Evolutionary conservation across 2,113 vertebrate genomes (phyloP), one percentile per base, ranked within the genome.

Genomic region (Megaptera novaeangliae): DNA sequence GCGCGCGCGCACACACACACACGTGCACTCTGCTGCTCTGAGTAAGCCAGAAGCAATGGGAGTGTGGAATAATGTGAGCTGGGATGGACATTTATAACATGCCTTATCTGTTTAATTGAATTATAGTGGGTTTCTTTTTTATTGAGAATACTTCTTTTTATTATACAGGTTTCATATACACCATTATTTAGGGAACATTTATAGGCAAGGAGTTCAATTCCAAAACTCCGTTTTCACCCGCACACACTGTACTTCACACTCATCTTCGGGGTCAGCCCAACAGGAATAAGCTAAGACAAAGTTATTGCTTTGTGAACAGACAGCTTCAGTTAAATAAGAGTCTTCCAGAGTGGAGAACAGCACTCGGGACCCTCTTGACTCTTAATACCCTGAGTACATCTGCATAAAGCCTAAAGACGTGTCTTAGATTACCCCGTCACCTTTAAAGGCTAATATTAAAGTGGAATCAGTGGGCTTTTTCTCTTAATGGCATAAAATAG

Each of bases 101-200:
- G 23, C 36, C 46, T 68, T 57, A 46, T 46, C 41, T 57, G 74
- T 80, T 63, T 95, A 69, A n/a, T 55, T 96, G 87, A 86, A 89
- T 91, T 75, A 52, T 36, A 66, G 11, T 25, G 87, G 15, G 52
- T 52, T 52, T 52, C 52, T 52, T 52, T 44, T 98, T 98, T 99
- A 98, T 97, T 85, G 98, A 98, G 98, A 98, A 98, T 99, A 98
- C 97, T 98, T 52, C 15, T 17, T 99, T 98, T 98, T 99, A 99
- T 99, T 98, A 98, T 99, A 99, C 99, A 98, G 98, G 98, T 97
- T 97, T 98, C 96, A 98, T 98, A 99, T 98, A 99, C 98, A 98
- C 98, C 98, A 98, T 17, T 98, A 95, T 95, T 96, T 66, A 14
- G 97, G 98, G 97, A 98, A 96, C 93, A 98, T 98, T 98, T 98